These are phyloP conservation scores for Drosophila glabriapex DNA, from an alignment of 2,888 invertebrate species.

Conservation along the genomic window DNA sequence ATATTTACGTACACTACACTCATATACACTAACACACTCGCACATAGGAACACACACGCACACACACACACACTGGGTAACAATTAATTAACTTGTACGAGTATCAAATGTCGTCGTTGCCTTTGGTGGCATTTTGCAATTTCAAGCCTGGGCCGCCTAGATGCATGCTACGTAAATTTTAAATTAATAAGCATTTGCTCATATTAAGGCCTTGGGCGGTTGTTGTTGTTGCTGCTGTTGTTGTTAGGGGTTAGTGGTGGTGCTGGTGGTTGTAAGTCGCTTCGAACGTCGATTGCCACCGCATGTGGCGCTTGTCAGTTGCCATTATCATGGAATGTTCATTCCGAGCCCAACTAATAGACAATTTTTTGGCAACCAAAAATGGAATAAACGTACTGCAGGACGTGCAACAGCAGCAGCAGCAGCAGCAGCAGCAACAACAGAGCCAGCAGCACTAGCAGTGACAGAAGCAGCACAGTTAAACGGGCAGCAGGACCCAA, in stretches of 20 bases:
- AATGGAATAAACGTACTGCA: slow-evolving; percentile 63
- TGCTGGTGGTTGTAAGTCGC: slow-evolving; percentile 5
- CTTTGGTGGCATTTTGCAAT: slow-evolving; percentile 58
- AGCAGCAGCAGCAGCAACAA: background rate
- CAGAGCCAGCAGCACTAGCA: slow-evolving; percentile 18
- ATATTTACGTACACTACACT: slow-evolving; percentile 63
- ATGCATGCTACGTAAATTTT: slow-evolving; percentile 77
- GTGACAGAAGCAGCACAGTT: background rate
- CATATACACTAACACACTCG: slow-evolving; percentile 1
- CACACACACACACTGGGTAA: slow-evolving; percentile 48
- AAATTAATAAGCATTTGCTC: slow-evolving; percentile 76
- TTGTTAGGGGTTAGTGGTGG: background rate
- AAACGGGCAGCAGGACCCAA: slow-evolving; percentile 1
- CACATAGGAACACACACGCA: background rate
- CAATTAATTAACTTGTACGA: slow-evolving; percentile 82
- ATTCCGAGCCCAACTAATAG: slow-evolving; percentile 77
- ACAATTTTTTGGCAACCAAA: slow-evolving; percentile 80
- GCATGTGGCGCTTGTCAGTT: slow-evolving; percentile 81
- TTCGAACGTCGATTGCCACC: slow-evolving; percentile 55
- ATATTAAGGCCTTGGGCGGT: slow-evolving; percentile 38
- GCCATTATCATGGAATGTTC: slow-evolving; percentile 79
- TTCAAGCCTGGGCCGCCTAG: slow-evolving; percentile 56
- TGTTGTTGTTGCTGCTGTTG: background rate
- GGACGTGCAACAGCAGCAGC: slow-evolving; percentile 28
- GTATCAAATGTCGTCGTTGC: slow-evolving; percentile 69